These are phyloP conservation scores for Drosophila pectinifera DNA, from an alignment of 1,140 invertebrate species.

Conservation along the genomic window DNA sequence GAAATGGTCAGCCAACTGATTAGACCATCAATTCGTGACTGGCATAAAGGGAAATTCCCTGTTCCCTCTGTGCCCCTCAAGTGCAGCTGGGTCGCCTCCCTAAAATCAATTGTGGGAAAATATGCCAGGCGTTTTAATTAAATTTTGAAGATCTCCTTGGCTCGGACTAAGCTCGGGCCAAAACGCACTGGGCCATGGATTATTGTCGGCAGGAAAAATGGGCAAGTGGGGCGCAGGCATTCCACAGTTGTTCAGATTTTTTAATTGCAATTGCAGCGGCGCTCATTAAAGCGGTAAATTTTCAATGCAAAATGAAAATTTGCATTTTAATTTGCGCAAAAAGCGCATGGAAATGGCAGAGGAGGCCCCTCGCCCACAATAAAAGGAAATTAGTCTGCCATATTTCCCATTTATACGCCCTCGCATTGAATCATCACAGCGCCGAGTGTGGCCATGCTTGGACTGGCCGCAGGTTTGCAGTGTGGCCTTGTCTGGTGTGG, in stretches of 20 bases:
- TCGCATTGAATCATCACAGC: conserved; percentile 16
- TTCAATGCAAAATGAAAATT: conserved; percentile 57
- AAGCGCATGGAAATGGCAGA: not conserved
- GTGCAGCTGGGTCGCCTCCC: not conserved
- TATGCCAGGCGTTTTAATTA: conserved; percentile 76
- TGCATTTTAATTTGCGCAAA: conserved; percentile 45
- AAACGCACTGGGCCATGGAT: conserved; percentile 61
- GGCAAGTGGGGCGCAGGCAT: conserved; percentile 2
- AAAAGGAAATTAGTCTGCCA: conserved; percentile 69
- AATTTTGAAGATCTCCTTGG: conserved; percentile 67
- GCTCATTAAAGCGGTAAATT: conserved; percentile 64
- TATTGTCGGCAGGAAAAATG: conserved; percentile 50
- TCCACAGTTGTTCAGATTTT: conserved; percentile 41
- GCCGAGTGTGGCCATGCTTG: not conserved
- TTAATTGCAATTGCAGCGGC: conserved; percentile 62
- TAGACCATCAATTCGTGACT: conserved; percentile 54
- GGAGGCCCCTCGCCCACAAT: conserved; percentile 2
- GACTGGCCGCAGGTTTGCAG: not conserved
- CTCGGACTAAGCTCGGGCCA: conserved; percentile 28
- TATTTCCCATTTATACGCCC: conserved; percentile 34
- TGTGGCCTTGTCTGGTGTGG: not conserved
- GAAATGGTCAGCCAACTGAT: conserved; percentile 39
- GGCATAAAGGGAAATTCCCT: conserved; percentile 41
- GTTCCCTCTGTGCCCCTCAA: not conserved
- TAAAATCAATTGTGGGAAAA: conserved; percentile 64